Evolutionary conservation across 2,888 invertebrate species (phyloP).

Genomic region (Campopleginae sp.): DNA sequence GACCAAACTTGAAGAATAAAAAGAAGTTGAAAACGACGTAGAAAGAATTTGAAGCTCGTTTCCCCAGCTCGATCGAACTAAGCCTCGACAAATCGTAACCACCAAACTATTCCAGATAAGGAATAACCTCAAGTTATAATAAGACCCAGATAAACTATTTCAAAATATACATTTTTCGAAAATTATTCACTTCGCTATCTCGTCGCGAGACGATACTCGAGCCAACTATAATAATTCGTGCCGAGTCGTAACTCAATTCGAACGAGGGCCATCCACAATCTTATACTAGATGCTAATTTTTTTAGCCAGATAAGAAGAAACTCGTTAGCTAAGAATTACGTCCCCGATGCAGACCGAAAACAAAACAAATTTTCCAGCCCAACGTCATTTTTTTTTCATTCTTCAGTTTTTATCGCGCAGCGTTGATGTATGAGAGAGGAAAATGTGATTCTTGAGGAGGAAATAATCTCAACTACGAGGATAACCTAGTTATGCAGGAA

Average conservation of each 20-base stretch:
- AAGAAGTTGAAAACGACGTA: not conserved
- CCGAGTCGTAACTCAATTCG: not conserved
- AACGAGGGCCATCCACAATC: not conserved
- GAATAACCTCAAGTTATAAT: not conserved
- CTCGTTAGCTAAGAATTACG: conserved; percentile 42
- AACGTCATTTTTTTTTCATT: not conserved
- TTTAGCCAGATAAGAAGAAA: conserved; percentile 45
- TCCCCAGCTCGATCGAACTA: not conserved
- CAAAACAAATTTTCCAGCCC: not conserved
- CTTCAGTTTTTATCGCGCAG: not conserved
- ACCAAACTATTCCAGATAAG: not conserved
- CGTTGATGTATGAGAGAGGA: not conserved
- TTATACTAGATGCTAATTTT: conserved; percentile 29
- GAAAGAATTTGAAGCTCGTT: not conserved
- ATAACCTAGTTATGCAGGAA: not conserved
- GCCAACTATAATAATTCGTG: not conserved
- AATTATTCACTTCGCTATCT: conserved; percentile 1
- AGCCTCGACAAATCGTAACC: not conserved
- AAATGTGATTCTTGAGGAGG: not conserved
- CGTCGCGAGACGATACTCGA: not conserved
- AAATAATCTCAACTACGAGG: not conserved
- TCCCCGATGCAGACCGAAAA: not conserved
- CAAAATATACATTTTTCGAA: not conserved
- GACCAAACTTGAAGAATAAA: conserved; percentile 34
- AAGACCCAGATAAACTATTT: not conserved